These are phyloP conservation scores for Drosophila mayri DNA, from an alignment of 1,140 invertebrate species.

Conservation along the genomic window DNA sequence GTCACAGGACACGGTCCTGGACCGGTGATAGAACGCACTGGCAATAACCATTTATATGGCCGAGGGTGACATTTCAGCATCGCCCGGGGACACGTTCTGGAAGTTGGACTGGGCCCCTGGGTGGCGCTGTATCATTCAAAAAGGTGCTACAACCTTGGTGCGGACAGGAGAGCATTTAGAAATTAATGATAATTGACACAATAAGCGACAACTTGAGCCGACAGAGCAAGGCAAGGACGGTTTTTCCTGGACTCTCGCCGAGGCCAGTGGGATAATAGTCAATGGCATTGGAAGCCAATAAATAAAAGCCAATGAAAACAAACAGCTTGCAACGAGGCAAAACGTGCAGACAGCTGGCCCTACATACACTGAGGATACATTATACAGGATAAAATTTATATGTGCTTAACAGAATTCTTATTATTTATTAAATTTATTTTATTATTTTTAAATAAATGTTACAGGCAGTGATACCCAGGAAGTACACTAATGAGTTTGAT, in stretches of 20 bases:
- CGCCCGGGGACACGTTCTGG: conserved; percentile 26
- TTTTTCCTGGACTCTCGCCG: conserved; percentile 22
- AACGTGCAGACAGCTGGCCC: conserved; percentile 43
- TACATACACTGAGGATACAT: conserved; percentile 6
- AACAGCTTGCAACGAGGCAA: conserved; percentile 51
- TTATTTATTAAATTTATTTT: too few relatives aligned
- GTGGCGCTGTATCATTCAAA: conserved; percentile 40
- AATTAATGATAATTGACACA: conserved; percentile 83
- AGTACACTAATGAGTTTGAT: too few relatives aligned
- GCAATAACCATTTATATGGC: conserved; percentile 79
- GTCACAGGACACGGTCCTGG: conserved; percentile 31
- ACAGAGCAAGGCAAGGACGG: conserved; percentile 15
- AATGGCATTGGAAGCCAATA: conserved; percentile 78
- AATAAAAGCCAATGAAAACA: conserved; percentile 77
- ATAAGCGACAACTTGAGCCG: conserved; percentile 80
- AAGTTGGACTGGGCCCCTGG: conserved; percentile 6
- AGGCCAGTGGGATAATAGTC: conserved; percentile 61
- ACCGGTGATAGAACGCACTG: conserved; percentile 61
- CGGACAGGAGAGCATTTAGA: conserved; percentile 75
- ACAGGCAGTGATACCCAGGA: too few relatives aligned
- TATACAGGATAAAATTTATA: background rate
- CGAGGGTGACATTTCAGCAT: conserved; percentile 58
- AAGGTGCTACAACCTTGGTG: conserved; percentile 72
- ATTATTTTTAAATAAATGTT: too few relatives aligned
- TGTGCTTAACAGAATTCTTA: background rate